These are phyloP conservation scores for Dicerorhinus sumatrensis DNA, from an alignment of 2,113 vertebrate species.

Conservation along the genomic window DNA sequence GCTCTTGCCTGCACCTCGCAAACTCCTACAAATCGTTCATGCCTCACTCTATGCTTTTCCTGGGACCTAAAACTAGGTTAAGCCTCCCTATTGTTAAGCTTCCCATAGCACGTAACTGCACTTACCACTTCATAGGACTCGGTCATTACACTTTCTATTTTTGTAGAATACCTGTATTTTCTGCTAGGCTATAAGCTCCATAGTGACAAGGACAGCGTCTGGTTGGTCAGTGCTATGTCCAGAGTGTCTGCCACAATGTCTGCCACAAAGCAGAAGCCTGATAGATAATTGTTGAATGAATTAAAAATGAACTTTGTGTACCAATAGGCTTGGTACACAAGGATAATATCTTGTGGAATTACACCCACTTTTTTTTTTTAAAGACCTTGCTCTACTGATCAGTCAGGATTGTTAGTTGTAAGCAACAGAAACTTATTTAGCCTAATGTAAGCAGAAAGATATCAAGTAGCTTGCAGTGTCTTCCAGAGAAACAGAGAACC, in stretches of 20 bases:
- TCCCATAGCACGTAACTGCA: background rate
- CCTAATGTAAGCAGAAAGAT: background rate
- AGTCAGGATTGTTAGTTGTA: background rate
- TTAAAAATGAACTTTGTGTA: background rate
- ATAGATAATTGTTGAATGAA: background rate
- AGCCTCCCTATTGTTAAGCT: background rate
- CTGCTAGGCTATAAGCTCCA: background rate
- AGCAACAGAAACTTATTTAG: background rate
- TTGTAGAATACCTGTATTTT: background rate
- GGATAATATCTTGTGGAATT: background rate
- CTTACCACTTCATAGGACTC: background rate
- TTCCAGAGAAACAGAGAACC: background rate
- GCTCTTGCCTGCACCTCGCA: background rate
- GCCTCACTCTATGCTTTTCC: background rate
- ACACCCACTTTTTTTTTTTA: background rate
- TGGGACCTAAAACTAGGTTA: conserved; percentile 9
- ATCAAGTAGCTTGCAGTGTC: background rate
- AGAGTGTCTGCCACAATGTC: background rate
- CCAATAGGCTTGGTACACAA: background rate
- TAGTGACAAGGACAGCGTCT: background rate
- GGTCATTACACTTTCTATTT: background rate
- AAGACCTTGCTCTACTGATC: background rate
- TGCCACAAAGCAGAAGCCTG: background rate
- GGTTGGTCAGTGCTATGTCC: background rate
- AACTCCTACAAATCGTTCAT: background rate